A percentile compares a stretch with the other conserved stretches of the same genome.
Conservation (phyloP, 2,797 vertebrate species). For the Phoxinus dragarum region DNA sequence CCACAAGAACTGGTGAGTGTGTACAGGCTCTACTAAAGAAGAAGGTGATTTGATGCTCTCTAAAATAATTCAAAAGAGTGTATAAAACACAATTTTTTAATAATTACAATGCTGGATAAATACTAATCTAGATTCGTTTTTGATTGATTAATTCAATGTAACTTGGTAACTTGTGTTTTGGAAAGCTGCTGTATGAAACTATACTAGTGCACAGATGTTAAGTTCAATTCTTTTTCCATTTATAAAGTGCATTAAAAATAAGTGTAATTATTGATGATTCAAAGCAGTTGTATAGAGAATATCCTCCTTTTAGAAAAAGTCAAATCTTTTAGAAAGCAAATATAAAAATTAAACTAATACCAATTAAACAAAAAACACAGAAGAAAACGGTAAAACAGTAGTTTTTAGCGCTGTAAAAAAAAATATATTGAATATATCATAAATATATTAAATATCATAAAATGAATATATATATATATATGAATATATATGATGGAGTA, state of each 20-base stretch:
- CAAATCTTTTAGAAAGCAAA: neutral
- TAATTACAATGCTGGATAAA: neutral
- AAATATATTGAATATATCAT: too few relatives aligned
- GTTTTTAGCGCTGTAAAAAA: neutral
- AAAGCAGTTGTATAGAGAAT: neutral
- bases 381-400: fast-evolving
- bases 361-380: neutral
- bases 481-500: too few relatives aligned
- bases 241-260: neutral
- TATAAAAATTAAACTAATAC: neutral
- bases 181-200: neutral
- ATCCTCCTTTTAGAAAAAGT: neutral
- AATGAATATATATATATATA: too few relatives aligned
- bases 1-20: slow-evolving; percentile 70
- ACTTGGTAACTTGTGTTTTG: neutral
- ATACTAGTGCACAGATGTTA: neutral
- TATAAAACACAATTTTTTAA: neutral
- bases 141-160: neutral
- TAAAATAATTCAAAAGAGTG: neutral
- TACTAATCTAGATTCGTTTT: neutral
- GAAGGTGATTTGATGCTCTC: neutral
- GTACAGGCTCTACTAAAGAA: slow-evolving; percentile 71
- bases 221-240: too few relatives aligned
- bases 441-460: too few relatives aligned
- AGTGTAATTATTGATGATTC: neutral